These are phyloP conservation scores for Chiloscyllium plagiosum DNA, from an alignment of 2,113 vertebrate species.

Conservation along the genomic window DNA sequence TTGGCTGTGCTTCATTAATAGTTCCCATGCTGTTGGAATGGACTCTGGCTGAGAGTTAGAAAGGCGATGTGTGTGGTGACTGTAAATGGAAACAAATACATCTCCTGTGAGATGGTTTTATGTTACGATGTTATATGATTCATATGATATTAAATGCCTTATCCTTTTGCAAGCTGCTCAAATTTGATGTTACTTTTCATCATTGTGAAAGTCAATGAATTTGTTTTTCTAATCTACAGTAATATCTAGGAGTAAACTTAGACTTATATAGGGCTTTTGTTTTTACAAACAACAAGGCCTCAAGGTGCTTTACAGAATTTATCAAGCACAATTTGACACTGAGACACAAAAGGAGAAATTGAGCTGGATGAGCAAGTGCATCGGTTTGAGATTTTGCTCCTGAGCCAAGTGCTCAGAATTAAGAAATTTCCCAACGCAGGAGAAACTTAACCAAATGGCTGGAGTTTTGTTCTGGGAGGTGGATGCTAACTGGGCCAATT, in stretches of 20 bases:
- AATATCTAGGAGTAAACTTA: neutral
- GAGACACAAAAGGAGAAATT: neutral
- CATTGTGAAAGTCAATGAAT: neutral
- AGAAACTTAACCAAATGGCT: too few species aligned
- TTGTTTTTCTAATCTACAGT: neutral
- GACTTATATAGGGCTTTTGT: neutral
- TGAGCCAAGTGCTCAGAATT: too few species aligned
- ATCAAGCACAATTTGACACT: neutral
- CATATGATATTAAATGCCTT: neutral
- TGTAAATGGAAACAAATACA: constrained; percentile 18
- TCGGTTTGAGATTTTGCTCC: neutral
- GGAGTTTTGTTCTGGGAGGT: too few species aligned
- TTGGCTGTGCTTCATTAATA: constrained; percentile 23
- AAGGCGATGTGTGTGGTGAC: neutral
- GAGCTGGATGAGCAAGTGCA: neutral
- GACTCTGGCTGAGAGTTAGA: neutral
- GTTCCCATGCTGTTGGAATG: constrained; percentile 11
- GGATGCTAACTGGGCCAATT: too few species aligned
- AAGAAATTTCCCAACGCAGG: too few species aligned
- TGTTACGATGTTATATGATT: neutral
- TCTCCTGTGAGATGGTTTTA: neutral
- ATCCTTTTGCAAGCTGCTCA: neutral
- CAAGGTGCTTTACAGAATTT: neutral
- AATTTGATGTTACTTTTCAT: neutral
- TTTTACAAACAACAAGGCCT: neutral